Percentiles rank a stretch among this genome's conserved stretches.
phyloP scores from a whole-genome alignment of 2,888 invertebrate genomes.

The Acronicta aceris region DNA sequence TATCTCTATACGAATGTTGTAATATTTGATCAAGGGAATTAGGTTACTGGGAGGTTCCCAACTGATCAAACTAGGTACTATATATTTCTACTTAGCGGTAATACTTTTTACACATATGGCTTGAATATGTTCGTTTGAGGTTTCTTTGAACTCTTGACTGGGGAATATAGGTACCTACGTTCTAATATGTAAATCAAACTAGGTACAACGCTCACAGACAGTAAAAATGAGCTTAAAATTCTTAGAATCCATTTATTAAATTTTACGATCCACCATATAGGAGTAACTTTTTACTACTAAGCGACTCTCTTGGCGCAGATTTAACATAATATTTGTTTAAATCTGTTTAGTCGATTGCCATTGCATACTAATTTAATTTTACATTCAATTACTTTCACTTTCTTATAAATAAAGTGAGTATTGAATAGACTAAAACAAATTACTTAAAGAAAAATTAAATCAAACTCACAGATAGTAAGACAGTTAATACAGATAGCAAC shows the following conservation, averaged over 20 bases:
- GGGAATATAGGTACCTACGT: constrained; percentile 1
- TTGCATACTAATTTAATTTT: constrained; percentile 13
- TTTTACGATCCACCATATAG: constrained; percentile 29
- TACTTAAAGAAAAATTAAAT: no score
- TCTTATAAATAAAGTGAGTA: no score
- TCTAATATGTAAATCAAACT: constrained; percentile 21
- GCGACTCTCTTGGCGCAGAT: constrained; percentile 23
- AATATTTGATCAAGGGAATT: constrained; percentile 27
- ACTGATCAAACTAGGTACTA: constrained; percentile 14
- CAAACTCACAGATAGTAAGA: no score
- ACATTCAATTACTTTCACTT: not conserved
- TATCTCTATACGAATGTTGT: constrained; percentile 13
- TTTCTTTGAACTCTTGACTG: constrained; percentile 20
- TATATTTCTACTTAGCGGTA: constrained; percentile 17
- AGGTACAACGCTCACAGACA: constrained; percentile 1
- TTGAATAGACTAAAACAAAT: no score
- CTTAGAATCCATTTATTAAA: constrained; percentile 32
- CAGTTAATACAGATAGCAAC: no score
- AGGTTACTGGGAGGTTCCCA: constrained; percentile 27
- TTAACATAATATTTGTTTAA: constrained; percentile 24
- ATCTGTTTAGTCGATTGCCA: constrained; percentile 15
- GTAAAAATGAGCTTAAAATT: constrained; percentile 20
- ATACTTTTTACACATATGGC: constrained; percentile 27
- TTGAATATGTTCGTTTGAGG: constrained; percentile 18
- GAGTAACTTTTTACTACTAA: constrained; percentile 24